A percentile compares a stretch with the other conserved stretches of the same genome.
These are phyloP conservation scores for Emydoidea blandingii DNA, from an alignment of 2,797 vertebrate genomes.

Conservation along the genomic window DNA sequence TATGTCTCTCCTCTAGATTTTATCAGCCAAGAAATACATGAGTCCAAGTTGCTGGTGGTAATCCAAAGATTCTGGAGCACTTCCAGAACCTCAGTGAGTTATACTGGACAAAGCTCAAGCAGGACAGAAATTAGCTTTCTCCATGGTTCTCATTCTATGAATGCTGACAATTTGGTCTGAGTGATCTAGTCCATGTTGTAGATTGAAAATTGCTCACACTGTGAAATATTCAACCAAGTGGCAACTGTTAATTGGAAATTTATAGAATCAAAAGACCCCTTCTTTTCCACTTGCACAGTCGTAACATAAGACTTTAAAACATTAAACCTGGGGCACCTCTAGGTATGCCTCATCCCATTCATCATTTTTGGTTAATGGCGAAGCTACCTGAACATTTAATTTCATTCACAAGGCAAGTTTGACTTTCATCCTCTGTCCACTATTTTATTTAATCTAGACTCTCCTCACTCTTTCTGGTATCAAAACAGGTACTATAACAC, in stretches of 20 bases:
- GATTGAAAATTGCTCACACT: not conserved
- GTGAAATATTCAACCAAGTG: not conserved
- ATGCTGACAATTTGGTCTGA: not conserved
- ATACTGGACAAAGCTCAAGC: not conserved
- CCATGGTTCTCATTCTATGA: not conserved
- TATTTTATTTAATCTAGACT: slow-evolving; percentile 22
- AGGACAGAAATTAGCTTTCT: not conserved
- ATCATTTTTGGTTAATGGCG: not conserved
- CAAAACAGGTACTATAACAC: slow-evolving; percentile 44
- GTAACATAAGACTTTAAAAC: slow-evolving; percentile 11
- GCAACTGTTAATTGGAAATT: not conserved
- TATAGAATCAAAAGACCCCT: not conserved
- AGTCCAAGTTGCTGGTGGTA: slow-evolving; percentile 1
- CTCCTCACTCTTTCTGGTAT: slow-evolving; percentile 3
- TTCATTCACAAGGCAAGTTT: not conserved
- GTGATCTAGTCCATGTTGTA: not conserved
- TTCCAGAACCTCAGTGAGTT: not conserved
- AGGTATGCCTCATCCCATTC: not conserved
- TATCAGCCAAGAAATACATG: not conserved
- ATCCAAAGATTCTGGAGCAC: not conserved
- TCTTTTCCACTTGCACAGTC: slow-evolving; percentile 10
- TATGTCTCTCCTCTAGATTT: not conserved
- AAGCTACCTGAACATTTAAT: not conserved
- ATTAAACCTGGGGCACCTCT: not conserved
- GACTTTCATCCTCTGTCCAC: not conserved